Evolutionary conservation across 1,140 invertebrate species (phyloP).

Genomic region (Drosophila elegans): DNA sequence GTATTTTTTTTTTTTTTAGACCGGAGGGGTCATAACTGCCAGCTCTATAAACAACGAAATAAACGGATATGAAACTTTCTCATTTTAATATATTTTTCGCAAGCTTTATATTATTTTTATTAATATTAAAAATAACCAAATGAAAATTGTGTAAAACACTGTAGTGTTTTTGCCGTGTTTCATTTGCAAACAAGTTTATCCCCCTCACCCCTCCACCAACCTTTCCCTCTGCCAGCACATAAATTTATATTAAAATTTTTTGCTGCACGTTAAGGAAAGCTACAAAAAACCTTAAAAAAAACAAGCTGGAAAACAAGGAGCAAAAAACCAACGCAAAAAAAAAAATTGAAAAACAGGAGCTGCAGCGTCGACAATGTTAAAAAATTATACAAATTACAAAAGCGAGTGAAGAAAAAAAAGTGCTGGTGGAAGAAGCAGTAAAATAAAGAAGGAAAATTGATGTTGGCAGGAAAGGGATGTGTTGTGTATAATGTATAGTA

Average conservation of each 20-base stretch:
- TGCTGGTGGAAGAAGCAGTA: constrained; percentile 24
- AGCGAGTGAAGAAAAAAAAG: constrained; percentile 52
- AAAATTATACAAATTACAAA: constrained; percentile 81
- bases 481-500: constrained; percentile 13
- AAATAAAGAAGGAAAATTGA: constrained; percentile 34
- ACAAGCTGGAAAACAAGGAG: constrained; percentile 19
- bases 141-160: constrained; percentile 33
- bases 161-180: constrained; percentile 32
- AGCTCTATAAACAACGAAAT: constrained; percentile 36
- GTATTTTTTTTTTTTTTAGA: neutral
- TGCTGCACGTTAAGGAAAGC: constrained; percentile 55
- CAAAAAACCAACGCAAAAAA: constrained; percentile 31
- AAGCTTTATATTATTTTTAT: constrained; percentile 10
- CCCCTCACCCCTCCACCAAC: neutral
- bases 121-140: constrained; percentile 26
- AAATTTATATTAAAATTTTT: constrained; percentile 79
- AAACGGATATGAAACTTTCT: constrained; percentile 45
- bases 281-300: constrained; percentile 53
- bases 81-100: constrained; percentile 11
- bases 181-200: constrained; percentile 34
- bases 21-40: constrained; percentile 2
- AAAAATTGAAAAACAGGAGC: constrained; percentile 20
- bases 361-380: constrained; percentile 65
- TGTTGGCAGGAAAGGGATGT: constrained; percentile 48
- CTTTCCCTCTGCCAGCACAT: constrained; percentile 54